Conservation (phyloP, 2,113 vertebrate species). For the Ammodytes dubius region DNA sequence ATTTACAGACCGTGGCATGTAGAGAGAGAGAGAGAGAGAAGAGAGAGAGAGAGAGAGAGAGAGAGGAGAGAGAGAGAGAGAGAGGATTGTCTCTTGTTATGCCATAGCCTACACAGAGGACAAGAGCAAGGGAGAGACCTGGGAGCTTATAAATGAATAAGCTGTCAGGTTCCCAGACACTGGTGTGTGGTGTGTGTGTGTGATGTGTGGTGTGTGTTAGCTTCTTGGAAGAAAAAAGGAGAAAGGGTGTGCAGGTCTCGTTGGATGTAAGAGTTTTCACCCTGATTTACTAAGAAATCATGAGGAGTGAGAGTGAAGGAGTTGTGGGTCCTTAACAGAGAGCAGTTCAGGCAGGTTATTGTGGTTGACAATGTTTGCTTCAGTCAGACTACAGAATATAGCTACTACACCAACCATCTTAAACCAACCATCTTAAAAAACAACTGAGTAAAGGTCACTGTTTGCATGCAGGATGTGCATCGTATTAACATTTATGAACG, state of each 20-base stretch:
- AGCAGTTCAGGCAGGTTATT: neutral
- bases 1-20: constrained; percentile 63
- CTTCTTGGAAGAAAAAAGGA: neutral
- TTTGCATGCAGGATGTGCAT: constrained; percentile 20
- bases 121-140: neutral
- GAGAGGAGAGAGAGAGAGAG: no score
- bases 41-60: no score
- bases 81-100: constrained; percentile 69
- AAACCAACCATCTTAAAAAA: constrained; percentile 13
- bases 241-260: neutral
- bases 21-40: neutral
- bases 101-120: constrained; percentile 34
- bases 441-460: constrained; percentile 46
- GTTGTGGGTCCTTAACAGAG: neutral
- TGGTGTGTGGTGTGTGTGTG: no score
- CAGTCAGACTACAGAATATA: neutral
- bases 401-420: neutral
- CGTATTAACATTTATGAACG: constrained; percentile 39
- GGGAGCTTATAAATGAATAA: constrained; percentile 65
- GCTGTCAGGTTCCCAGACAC: constrained; percentile 64
- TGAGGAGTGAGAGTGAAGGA: neutral
- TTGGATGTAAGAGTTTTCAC: constrained; percentile 27
- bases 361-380: neutral
- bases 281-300: constrained; percentile 30
- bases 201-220: constrained; percentile 36